Conservation (phyloP, 2,888 invertebrate genomes). For the Cinara cedri region DNA sequence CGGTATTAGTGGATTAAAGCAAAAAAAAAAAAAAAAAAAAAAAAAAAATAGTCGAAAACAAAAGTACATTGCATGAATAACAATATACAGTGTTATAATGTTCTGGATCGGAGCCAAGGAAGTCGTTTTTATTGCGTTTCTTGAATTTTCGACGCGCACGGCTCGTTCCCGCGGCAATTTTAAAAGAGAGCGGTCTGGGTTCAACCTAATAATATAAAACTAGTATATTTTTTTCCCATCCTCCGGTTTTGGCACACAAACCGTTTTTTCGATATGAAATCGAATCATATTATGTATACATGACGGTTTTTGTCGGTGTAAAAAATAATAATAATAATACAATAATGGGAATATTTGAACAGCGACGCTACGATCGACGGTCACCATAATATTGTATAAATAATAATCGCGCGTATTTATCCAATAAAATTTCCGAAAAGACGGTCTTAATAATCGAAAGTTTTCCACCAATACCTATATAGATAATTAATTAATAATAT, state of each 20-base stretch:
- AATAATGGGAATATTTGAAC: not conserved
- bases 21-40: not conserved
- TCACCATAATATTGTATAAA: too few relatives aligned
- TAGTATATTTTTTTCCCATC: not conserved
- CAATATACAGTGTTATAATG: not conserved
- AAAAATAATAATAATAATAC: not conserved
- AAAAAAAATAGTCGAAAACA: not conserved
- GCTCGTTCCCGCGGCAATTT: not conserved
- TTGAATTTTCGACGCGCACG: conserved; percentile 17
- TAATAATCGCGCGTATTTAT: too few relatives aligned
- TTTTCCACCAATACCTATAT: too few relatives aligned
- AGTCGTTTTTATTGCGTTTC: conserved; percentile 3
- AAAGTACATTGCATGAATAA: conserved; percentile 15
- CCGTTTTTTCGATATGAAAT: not conserved
- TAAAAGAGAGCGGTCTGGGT: not conserved
- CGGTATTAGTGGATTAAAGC: not conserved
- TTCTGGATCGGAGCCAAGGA: conserved; percentile 6
- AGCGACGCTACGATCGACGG: not conserved
- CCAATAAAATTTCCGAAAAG: too few relatives aligned
- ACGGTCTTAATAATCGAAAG: too few relatives aligned
- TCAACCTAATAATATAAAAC: not conserved
- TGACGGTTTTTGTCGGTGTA: not conserved
- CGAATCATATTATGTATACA: not conserved
- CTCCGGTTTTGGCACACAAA: conserved; percentile 27
- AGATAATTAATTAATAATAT: too few relatives aligned